phyloP scores from a whole-genome alignment of 2,797 vertebrate genomes.

The Lithobates pipiens region DNA sequence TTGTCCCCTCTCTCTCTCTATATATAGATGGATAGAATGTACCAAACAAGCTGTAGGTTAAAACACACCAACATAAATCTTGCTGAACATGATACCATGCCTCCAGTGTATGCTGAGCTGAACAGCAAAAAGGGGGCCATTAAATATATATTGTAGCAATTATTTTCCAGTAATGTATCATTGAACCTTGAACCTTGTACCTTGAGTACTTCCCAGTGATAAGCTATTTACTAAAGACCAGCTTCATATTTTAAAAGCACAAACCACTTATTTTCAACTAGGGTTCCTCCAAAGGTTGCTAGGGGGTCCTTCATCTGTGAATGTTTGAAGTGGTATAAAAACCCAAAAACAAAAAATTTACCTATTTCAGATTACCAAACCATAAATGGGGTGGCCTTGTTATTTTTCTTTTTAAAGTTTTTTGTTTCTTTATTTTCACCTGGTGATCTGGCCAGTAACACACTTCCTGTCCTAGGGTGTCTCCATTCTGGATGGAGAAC shows the following conservation, averaged over 20 bases:
- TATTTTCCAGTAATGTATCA: not conserved
- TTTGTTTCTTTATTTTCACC: no score
- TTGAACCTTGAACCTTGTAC: not conserved
- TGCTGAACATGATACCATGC: not conserved
- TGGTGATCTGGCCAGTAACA: no score
- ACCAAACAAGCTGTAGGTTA: not conserved
- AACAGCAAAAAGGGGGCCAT: not conserved
- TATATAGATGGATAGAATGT: not conserved
- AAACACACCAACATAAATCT: not conserved
- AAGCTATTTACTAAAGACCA: not conserved
- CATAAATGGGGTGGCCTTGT: no score
- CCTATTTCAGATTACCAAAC: no score
- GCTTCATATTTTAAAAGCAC: not conserved
- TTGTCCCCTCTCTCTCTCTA: not conserved
- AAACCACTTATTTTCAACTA: no score
- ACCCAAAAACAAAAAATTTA: no score
- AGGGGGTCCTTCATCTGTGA: no score
- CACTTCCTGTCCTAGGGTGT: no score
- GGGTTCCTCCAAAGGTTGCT: no score
- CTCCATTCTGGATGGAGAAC: no score
- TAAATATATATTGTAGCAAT: not conserved
- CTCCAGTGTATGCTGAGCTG: not conserved
- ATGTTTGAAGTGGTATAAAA: no score
- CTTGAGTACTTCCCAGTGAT: not conserved
- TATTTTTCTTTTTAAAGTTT: no score